Percentiles rank a stretch among this genome's conserved stretches.
phyloP scores from a whole-genome alignment of 2,888 invertebrate species.

The Cryptus armator region DNA sequence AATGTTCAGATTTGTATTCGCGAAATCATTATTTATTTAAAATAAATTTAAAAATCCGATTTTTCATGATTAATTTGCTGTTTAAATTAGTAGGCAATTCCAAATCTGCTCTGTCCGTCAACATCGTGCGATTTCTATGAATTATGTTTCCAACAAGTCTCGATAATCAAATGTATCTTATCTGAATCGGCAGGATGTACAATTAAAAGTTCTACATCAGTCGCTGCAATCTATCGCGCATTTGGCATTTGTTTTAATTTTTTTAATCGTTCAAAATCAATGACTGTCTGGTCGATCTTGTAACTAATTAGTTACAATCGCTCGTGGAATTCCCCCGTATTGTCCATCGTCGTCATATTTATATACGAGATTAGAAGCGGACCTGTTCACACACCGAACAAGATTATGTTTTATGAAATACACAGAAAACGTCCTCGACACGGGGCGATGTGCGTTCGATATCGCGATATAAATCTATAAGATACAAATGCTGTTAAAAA shows the following conservation, averaged over 20 bases:
- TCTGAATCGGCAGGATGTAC: neutral
- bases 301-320: neutral
- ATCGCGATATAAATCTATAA: neutral
- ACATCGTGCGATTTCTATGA: neutral
- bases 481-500: conserved; percentile 19
- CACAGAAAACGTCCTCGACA: neutral
- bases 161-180: neutral
- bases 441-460: conserved; percentile 10
- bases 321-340: conserved; percentile 24
- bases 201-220: neutral
- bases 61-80: no score
- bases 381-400: neutral
- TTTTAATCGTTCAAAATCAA: neutral
- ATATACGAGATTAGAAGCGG: conserved; percentile 7
- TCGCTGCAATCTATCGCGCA: neutral
- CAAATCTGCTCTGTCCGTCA: neutral
- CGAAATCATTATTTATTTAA: no score
- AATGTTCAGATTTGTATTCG: no score
- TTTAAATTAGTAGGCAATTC: no score
- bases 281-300: neutral
- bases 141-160: neutral
- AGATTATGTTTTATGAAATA: conserved; percentile 11
- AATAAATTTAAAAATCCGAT: no score
- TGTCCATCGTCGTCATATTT: conserved; percentile 13
- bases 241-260: neutral